Evolutionary conservation across 2,797 vertebrate genomes (phyloP).

Genomic region (Silurus lanzhouensis): DNA sequence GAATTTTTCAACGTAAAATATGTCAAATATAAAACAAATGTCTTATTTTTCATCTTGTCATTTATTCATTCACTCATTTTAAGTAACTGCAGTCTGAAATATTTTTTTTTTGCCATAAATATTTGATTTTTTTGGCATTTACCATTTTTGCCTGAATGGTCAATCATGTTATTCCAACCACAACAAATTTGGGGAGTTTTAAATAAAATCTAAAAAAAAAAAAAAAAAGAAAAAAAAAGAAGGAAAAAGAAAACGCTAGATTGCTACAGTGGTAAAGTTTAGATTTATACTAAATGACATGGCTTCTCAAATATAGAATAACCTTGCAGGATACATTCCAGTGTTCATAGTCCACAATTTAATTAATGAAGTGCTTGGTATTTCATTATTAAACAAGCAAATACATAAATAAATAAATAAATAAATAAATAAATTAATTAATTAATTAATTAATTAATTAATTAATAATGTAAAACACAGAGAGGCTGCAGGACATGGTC

Average conservation of each 20-base stretch:
- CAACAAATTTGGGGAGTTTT: background rate
- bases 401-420: background rate
- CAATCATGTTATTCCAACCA: background rate
- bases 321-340: background rate
- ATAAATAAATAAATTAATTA: too few species aligned
- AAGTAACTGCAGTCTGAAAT: too few species aligned
- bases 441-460: background rate
- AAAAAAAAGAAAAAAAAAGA: too few species aligned
- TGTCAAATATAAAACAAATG: too few species aligned
- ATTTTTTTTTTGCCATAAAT: background rate
- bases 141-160: background rate
- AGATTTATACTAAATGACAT: background rate
- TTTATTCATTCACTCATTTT: background rate
- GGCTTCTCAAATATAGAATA: too few species aligned
- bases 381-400: background rate
- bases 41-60: too few species aligned
- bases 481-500: background rate
- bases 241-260: background rate
- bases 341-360: background rate
- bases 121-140: too few species aligned
- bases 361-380: background rate
- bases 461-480: background rate
- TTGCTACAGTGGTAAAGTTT: background rate
- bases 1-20: background rate
- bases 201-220: background rate